Percentiles rank a stretch among this genome's conserved stretches.
phyloP scores from a whole-genome alignment of 2,797 vertebrate species.

The Sylvia borin region DNA sequence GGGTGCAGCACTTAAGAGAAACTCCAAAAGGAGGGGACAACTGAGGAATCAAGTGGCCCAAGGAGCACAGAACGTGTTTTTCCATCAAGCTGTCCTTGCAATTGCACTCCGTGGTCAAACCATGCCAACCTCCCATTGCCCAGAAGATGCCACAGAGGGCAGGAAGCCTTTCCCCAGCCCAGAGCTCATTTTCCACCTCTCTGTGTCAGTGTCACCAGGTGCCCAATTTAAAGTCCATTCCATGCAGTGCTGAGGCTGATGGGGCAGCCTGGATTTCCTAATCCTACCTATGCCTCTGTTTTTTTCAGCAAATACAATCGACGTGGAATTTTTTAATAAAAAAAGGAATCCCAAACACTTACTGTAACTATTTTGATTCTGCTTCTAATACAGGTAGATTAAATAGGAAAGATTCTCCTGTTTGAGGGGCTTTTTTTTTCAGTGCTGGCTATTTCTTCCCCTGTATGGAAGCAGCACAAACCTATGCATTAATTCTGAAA shows the following conservation, averaged over 20 bases:
- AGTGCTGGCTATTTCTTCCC: background rate
- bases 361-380: slow-evolving; percentile 67
- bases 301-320: slow-evolving; percentile 50
- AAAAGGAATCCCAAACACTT: slow-evolving; percentile 78
- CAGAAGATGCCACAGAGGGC: background rate
- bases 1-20: background rate
- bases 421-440: slow-evolving; percentile 9
- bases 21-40: background rate
- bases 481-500: background rate
- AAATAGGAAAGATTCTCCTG: slow-evolving; percentile 45
- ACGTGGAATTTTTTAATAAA: slow-evolving; percentile 80
- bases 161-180: background rate
- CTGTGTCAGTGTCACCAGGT: background rate
- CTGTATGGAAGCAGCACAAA: background rate
- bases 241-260: background rate
- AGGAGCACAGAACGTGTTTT: accelerated
- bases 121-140: accelerated
- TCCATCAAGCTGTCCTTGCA: background rate
- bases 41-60: background rate
- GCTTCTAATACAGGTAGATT: slow-evolving; percentile 52
- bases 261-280: slow-evolving; percentile 55
- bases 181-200: background rate
- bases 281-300: slow-evolving; percentile 46
- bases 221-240: slow-evolving; percentile 5
- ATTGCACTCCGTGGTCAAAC: background rate